A percentile compares a stretch with the other conserved stretches of the same genome.
These are phyloP conservation scores for Xiphophorus birchmanni DNA, from an alignment of 2,797 vertebrate species.

Conservation along the genomic window DNA sequence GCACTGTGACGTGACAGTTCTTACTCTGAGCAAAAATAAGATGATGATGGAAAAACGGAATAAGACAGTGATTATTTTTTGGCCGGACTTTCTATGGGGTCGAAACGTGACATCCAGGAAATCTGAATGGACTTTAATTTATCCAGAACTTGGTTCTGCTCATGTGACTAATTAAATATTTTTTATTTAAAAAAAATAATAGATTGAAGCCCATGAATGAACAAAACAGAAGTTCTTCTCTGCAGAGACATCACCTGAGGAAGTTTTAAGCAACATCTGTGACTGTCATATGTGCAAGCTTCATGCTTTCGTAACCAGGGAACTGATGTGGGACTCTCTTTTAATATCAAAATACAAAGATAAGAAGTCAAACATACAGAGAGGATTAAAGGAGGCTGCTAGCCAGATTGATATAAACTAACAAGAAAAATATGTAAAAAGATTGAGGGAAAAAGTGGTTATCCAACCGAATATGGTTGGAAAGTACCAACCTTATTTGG, in stretches of 20 bases:
- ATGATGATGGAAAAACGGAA: constrained; percentile 25
- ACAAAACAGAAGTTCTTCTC: not conserved
- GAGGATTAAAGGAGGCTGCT: not conserved
- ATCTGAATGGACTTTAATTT: not conserved
- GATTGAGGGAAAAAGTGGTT: not conserved
- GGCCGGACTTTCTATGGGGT: not conserved
- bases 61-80: not conserved
- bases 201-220: not conserved
- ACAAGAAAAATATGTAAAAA: not conserved
- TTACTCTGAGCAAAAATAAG: constrained; percentile 28
- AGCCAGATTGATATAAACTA: not conserved
- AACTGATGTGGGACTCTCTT: not conserved
- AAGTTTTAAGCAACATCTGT: not conserved
- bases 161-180: not conserved
- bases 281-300: not conserved
- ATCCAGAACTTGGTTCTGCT: not conserved
- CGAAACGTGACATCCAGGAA: not conserved
- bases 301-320: not conserved
- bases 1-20: constrained; percentile 44
- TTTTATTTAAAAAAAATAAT: not conserved
- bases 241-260: not conserved
- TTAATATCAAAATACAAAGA: not conserved
- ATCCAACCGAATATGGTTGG: not conserved
- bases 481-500: too few species aligned
- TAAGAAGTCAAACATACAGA: not conserved